Percentiles rank a stretch among this genome's conserved stretches.
Evolutionary conservation across 2,113 vertebrate species (phyloP).

Genomic region (Polypterus bichir): DNA sequence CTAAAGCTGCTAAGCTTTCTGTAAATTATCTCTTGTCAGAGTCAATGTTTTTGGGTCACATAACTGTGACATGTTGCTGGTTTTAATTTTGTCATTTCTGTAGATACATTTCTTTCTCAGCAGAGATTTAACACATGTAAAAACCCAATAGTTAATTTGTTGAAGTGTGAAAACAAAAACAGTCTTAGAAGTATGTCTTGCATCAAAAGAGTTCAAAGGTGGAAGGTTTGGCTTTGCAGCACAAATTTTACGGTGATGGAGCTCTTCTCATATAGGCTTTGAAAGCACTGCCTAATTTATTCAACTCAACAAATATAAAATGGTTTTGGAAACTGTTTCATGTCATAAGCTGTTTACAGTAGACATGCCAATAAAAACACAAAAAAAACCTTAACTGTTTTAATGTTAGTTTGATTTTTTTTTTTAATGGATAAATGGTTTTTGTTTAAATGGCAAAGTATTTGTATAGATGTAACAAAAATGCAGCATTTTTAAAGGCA

Average conservation of each 20-base stretch:
- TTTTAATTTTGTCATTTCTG: slow-evolving; percentile 30
- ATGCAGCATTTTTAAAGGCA: too few species aligned
- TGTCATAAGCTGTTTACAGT: slow-evolving; percentile 88
- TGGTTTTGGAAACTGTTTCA: slow-evolving; percentile 63
- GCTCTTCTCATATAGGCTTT: slow-evolving; percentile 45
- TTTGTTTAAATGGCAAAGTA: background rate
- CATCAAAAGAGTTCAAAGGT: slow-evolving; percentile 32
- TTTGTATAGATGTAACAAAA: too few species aligned
- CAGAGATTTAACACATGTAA: too few species aligned
- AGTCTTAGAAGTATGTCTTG: slow-evolving; percentile 13
- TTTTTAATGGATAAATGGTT: slow-evolving; percentile 36
- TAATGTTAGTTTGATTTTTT: slow-evolving; percentile 41
- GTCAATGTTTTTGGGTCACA: slow-evolving; percentile 27
- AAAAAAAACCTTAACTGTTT: slow-evolving; percentile 53
- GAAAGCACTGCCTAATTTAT: slow-evolving; percentile 56
- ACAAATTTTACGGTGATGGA: slow-evolving; percentile 34
- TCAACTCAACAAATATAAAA: slow-evolving; percentile 43
- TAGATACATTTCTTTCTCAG: slow-evolving; percentile 23
- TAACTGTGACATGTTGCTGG: slow-evolving; percentile 28
- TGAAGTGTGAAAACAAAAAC: too few species aligned
- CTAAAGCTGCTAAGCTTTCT: slow-evolving; percentile 18
- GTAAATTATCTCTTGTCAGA: slow-evolving; percentile 44
- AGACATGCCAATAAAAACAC: slow-evolving; percentile 85
- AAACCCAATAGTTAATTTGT: too few species aligned
- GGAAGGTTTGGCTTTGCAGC: slow-evolving; percentile 44